Percentiles rank a stretch among this genome's conserved stretches.
These are phyloP conservation scores for Gryllus longicercus DNA, from an alignment of 2,888 invertebrate genomes.

Conservation along the genomic window DNA sequence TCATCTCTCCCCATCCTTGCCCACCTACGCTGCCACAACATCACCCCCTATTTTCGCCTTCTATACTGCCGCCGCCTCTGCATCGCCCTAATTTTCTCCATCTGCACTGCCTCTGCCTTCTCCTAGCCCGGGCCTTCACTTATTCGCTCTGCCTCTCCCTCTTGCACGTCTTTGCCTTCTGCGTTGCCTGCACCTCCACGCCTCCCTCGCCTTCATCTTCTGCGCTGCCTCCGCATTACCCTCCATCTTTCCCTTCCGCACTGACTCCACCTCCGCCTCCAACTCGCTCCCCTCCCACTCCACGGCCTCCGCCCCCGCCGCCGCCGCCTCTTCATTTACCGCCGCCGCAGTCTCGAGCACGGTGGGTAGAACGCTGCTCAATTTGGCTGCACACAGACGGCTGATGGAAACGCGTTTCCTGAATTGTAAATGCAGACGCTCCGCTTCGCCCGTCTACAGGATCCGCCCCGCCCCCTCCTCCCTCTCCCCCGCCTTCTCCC, in stretches of 20 bases:
- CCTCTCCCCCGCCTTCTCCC: neutral
- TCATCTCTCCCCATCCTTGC: no score
- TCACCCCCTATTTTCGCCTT: no score
- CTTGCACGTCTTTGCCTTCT: no score
- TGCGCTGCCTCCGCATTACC: neutral
- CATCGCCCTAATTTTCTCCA: no score
- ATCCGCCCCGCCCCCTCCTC: neutral
- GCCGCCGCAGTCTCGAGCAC: neutral
- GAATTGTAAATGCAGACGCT: slow-evolving; percentile 2
- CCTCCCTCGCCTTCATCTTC: no score
- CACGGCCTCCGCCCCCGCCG: neutral
- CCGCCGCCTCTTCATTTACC: neutral
- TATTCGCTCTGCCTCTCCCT: no score
- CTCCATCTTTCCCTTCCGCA: neutral
- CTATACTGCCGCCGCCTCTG: no score
- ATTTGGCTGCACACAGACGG: slow-evolving; percentile 17
- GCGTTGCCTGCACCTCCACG: no score
- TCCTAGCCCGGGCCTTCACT: no score
- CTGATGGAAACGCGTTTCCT: slow-evolving; percentile 17
- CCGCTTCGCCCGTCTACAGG: neutral
- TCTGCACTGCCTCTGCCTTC: no score
- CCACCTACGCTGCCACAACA: no score
- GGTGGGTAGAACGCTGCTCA: slow-evolving; percentile 4
- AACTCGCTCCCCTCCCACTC: neutral
- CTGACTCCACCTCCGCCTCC: neutral